phyloP scores from a whole-genome alignment of 2,888 invertebrate genomes.

The Andrena haemorrhoa region DNA sequence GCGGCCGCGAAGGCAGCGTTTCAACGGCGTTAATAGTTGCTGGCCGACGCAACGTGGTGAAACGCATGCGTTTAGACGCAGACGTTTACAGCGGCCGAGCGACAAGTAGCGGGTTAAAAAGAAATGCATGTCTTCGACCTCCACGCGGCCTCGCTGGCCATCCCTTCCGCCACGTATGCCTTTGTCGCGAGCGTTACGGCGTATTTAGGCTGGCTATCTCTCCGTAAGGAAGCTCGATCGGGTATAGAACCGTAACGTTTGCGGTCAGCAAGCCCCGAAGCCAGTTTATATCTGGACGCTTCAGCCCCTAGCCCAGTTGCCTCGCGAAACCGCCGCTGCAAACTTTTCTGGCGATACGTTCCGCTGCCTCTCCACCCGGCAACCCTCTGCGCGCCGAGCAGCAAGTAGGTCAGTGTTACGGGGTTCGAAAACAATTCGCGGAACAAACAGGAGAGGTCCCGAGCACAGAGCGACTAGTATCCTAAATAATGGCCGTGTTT shows the following conservation, averaged over 20 bases:
- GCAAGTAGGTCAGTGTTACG: constrained; percentile 8
- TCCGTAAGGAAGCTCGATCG: neutral
- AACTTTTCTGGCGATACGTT: neutral
- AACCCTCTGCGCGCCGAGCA: too few relatives aligned
- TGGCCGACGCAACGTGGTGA: constrained; percentile 22
- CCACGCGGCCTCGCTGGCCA: constrained; percentile 12
- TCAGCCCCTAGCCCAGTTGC: neutral
- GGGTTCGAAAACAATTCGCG: constrained; percentile 7
- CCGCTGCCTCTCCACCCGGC: too few relatives aligned
- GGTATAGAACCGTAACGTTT: neutral
- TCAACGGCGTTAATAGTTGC: constrained; percentile 27
- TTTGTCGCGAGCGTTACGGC: neutral
- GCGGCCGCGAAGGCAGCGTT: neutral
- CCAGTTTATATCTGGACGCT: neutral
- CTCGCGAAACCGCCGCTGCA: neutral
- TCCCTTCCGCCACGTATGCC: neutral
- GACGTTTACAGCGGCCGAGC: constrained; percentile 23
- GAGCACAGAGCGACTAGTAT: neutral
- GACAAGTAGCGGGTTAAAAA: constrained; percentile 30
- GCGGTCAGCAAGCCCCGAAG: neutral
- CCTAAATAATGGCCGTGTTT: neutral
- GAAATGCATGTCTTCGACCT: constrained; percentile 39
- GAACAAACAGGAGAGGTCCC: neutral
- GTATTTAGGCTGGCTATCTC: constrained; percentile 1
- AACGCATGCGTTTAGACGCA: constrained; percentile 51